Percentiles rank a stretch among this genome's conserved stretches.
phyloP scores from a whole-genome alignment of 2,888 invertebrate species.

The Spilarctia lutea region DNA sequence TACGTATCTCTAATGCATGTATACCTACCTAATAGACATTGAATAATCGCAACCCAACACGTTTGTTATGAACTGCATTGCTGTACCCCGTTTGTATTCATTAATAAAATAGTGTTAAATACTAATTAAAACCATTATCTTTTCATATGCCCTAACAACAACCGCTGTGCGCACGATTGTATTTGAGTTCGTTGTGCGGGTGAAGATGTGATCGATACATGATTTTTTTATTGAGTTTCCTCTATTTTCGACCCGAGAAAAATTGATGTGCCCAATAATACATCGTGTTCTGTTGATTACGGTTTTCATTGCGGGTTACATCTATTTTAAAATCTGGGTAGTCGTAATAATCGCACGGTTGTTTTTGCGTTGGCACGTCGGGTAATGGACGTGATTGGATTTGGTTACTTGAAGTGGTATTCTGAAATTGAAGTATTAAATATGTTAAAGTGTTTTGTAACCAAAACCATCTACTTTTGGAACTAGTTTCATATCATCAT shows the following conservation, averaged over 20 bases:
- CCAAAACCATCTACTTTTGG: no score
- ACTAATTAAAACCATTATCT: no score
- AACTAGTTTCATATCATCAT: no score
- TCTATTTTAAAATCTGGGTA: background rate
- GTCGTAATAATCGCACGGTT: background rate
- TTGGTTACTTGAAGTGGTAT: background rate
- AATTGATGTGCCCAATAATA: background rate
- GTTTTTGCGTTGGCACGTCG: background rate
- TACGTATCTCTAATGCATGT: no score
- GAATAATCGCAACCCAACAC: no score
- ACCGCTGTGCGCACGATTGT: background rate
- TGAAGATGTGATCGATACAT: background rate
- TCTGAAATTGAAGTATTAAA: background rate
- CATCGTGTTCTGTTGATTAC: background rate
- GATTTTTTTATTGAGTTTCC: background rate
- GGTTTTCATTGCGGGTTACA: background rate
- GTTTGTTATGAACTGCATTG: no score
- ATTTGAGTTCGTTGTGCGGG: background rate
- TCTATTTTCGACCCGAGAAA: background rate
- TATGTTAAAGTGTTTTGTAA: background rate
- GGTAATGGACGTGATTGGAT: constrained; percentile 1
- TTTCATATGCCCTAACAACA: background rate
- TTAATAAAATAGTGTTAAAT: fast-evolving
- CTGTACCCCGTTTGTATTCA: no score
- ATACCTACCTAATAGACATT: no score